These are phyloP conservation scores for honey bee (Apis mellifera) DNA, from an alignment of 1,140 invertebrate genomes.

Conservation along the genomic window Amel_HAv3.1 CM009942.2:6028501-6029000, in stretches of 20 bases:
- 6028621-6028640: too few species aligned
- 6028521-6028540: not conserved
- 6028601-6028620: too few species aligned
- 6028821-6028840: not conserved
- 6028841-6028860: constrained; percentile 53
- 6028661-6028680: too few species aligned
- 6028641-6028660: too few species aligned
- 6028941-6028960: constrained; percentile 38
- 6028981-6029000: constrained; percentile 25
- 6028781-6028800: not conserved
- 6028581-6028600: too few species aligned
- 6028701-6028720: too few species aligned
- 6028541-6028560: not conserved
- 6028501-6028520: not conserved
- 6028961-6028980: constrained; percentile 37
- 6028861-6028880: constrained; percentile 64
- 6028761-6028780: not conserved
- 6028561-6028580: too few species aligned
- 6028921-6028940: constrained; percentile 17
- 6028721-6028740: too few species aligned
- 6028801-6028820: not conserved
- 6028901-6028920: constrained; percentile 58
- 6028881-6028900: constrained; percentile 56
- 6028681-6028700: too few species aligned
- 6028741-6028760: not conserved